Base-by-base conservation (phyloP, 2,888 invertebrate species). In the Gonocerus acuteangulatus region DNA sequence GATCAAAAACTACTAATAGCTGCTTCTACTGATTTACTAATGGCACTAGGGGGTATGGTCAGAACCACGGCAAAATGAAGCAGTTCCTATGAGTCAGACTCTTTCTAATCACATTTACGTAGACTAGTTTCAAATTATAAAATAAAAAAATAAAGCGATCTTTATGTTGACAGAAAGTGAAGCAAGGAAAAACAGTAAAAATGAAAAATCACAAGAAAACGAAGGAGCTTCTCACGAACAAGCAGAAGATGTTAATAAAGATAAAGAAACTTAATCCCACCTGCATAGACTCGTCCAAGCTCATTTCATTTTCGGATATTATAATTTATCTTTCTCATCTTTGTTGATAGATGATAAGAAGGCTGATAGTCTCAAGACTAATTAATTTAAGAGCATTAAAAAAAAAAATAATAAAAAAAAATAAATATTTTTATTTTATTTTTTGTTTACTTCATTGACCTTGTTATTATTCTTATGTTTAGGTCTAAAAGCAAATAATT, bases 341-440 rank as follows among this genome's bases (percentile, higher is more conserved):
- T 47, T 54, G n/a, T n/a, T n/a, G n/a, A 3, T 39, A 54, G 34
- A 52, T 34, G 39, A 54, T 42, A 54, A 39, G 42, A 42, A 54
- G 54, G 54, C 54, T 54, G 54, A 19, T 39, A 21, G 34, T 39
- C 42, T 39, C 39, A 6, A 51, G 51, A 51, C 51, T 51, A 51
- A 51, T 51, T 51, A 51, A 19, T 16, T 51, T 27, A 27, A 27
- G 27, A 27, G 27, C 4, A 27, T 6, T n/a, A 27, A 27, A 27
- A 27, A 39, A 39, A 39, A n/a, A 39, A 39, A n/a, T n/a, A 39
- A 32, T 32, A 32, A 32, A 6, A 32, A 32, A 32, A 6, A 9
- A 32, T 32, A 9, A 32, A 9, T 32, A 9, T 32, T 6, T 32
- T 32, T 32, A 15, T 39, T 39, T n/a, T n/a, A n/a, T n/a, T n/a